phyloP scores from a whole-genome alignment of 2,888 invertebrate genomes.

The Cotesia congregata region DNA sequence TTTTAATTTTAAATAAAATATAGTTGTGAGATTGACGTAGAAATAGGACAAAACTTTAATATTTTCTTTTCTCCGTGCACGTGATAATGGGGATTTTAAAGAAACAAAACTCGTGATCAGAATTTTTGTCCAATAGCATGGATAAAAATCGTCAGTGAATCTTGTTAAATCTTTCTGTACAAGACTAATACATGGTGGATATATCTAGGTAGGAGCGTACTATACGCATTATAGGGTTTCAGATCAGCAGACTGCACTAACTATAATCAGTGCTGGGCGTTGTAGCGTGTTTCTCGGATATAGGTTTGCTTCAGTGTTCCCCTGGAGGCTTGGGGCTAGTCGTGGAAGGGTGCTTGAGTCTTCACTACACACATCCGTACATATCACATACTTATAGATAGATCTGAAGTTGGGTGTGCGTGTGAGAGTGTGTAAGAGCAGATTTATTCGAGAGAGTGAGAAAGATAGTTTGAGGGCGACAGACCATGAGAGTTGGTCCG shows the following conservation, averaged over 20 bases:
- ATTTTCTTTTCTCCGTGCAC: too few relatives aligned
- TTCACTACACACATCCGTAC: not conserved
- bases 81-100: too few relatives aligned
- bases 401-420: not conserved
- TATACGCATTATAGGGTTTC: slow-evolving; percentile 53
- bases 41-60: too few relatives aligned
- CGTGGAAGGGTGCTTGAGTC: slow-evolving; percentile 17
- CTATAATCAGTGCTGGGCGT: slow-evolving; percentile 65
- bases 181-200: not conserved
- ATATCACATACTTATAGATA: not conserved
- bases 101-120: too few relatives aligned
- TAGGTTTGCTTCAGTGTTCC: slow-evolving; percentile 34
- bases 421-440: not conserved
- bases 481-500: slow-evolving; percentile 13
- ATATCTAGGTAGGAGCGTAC: not conserved
- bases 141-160: not conserved
- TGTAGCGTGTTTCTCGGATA: slow-evolving; percentile 55
- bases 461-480: not conserved
- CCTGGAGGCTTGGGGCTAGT: slow-evolving; percentile 24
- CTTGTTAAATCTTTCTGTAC: not conserved
- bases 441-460: not conserved
- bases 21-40: too few relatives aligned
- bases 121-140: not conserved
- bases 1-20: too few relatives aligned
- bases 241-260: slow-evolving; percentile 65